Base-by-base conservation (phyloP, 2,888 invertebrate species). In the Acronicta alni region DNA sequence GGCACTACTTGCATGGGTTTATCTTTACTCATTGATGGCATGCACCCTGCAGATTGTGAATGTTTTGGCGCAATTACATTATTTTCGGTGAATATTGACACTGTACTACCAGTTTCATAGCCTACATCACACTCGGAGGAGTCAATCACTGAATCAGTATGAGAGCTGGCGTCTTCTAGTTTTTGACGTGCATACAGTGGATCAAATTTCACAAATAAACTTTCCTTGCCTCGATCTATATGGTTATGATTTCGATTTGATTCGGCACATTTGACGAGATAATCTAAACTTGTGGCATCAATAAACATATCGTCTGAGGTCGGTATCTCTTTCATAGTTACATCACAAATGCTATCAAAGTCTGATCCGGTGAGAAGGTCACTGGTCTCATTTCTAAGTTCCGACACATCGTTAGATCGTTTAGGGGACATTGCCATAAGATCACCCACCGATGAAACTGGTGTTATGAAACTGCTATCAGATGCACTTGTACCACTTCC, bases 141-240 rank as follows among this genome's bases (percentile, higher is more conserved):
- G 52, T 89, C 87, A 16, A 79, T 75, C 45, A 69, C 72, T 16
- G 86, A 83, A 38, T 85, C 86, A 45, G 83, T 77, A 41, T 80
- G 75, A 15, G 80, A 75, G 54, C 68, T 77, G 5, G 77, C 61
- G 47, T 77, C 77, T 44, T 82, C 81, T 23, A 80, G 67, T 55
- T 83, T 85, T 44, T 85, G 82, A 43, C 81, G 81, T 9, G 93
- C 87, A 79, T 92, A 93, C 23, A 96, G 77, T 3, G 96, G 96
- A 80, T 96, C 96, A 76, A 96, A 96, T 73, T 95, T 96, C 10
- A 96, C 95, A 87, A 96, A 96, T 45, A 97, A 90, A 54, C 96
- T 96, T 81, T 96, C 95, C 60, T 96, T 95, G 61, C 91, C 85
- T 57, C 89, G 84, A 75, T 93, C 93, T 60, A 91, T 80, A 32